Evolutionary conservation across 1,140 invertebrate species (phyloP).

Genomic region (Drosophila lini): DNA sequence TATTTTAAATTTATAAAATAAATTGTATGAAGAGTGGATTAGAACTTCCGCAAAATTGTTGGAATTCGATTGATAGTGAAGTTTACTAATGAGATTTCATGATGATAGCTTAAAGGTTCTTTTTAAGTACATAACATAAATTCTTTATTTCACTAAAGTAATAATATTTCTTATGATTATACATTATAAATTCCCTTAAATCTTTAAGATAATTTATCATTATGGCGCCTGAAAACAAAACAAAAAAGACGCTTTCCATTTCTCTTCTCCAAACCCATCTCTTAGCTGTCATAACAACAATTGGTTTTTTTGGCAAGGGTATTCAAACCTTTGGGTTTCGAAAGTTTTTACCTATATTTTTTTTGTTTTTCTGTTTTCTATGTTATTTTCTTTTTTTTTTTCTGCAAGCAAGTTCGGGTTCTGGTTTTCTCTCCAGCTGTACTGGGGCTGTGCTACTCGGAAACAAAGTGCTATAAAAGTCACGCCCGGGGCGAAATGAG

Average conservation of each 20-base stretch:
- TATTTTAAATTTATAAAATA: background rate
- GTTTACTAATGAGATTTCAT: too few relatives aligned
- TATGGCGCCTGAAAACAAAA: background rate
- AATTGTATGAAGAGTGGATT: background rate
- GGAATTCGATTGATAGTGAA: too few relatives aligned
- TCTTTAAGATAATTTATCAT: background rate
- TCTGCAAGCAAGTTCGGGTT: constrained; percentile 25
- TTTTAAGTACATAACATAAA: too few relatives aligned
- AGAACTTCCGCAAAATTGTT: background rate
- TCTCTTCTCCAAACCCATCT: background rate
- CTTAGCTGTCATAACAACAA: constrained; percentile 21
- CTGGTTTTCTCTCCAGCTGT: constrained; percentile 30
- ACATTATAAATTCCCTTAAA: too few relatives aligned
- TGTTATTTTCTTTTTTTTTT: constrained; percentile 8
- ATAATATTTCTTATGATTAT: background rate
- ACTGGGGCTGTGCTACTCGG: constrained; percentile 30
- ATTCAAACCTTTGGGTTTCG: constrained; percentile 29
- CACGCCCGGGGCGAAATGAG: constrained; percentile 79
- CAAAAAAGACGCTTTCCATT: background rate
- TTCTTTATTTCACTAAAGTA: background rate
- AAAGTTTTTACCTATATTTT: constrained; percentile 22
- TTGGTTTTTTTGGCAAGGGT: constrained; percentile 2
- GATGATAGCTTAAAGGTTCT: too few relatives aligned
- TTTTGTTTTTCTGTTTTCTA: constrained; percentile 12
- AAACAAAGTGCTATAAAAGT: constrained; percentile 81